Evolutionary conservation across 2,888 invertebrate species (phyloP), one percentile per base, ranked within the genome.

Genomic region (Sesia bembeciformis): DNA sequence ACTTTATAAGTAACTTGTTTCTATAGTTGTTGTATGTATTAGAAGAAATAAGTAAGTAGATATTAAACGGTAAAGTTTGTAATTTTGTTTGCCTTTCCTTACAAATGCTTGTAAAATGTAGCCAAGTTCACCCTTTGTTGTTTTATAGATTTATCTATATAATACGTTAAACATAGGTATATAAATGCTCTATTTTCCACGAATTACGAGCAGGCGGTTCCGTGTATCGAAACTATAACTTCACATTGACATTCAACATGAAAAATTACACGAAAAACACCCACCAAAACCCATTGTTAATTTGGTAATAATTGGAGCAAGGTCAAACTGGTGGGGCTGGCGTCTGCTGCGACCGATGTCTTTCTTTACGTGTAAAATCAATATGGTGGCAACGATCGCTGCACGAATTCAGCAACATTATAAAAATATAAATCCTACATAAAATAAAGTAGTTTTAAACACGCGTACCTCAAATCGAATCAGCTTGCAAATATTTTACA

Each of bases 281-380:
- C 46, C 46, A 46, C 66, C 60, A 62, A 61, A 65, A 64, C 59
- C 60, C 55, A 50, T 62, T 62, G 62, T 58, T 66, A 67, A 68
- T 64, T 65, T 61, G 60, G 23, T 51, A 39, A 51, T 55, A 50
- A 51, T 51, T 46, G 43, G 87, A 79, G 70, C 87, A 79, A 87
- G 88, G 88, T 73, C 85, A 68, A 50, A 46, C 23, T 4, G 46
- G n/a, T 46, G 46, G 46, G 46, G 46, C 46, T 51, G 42, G 53
- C 72, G 75, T 73, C 74, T 78, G 74, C 75, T 75, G 62, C 72
- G 67, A 62, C 72, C 71, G 70, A 66, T 72, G 74, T 78, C 77
- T 82, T 81, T 74, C 76, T 78, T 72, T 67, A 69, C 70, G 67
- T 70, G 63, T 72, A 83, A 83, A 85, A 87, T 87, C 88, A 80